A percentile compares a stretch with the other conserved stretches of the same genome.
Evolutionary conservation across 1,140 invertebrate species (phyloP).

Genomic region (Drosophila sulfurigaster): DNA sequence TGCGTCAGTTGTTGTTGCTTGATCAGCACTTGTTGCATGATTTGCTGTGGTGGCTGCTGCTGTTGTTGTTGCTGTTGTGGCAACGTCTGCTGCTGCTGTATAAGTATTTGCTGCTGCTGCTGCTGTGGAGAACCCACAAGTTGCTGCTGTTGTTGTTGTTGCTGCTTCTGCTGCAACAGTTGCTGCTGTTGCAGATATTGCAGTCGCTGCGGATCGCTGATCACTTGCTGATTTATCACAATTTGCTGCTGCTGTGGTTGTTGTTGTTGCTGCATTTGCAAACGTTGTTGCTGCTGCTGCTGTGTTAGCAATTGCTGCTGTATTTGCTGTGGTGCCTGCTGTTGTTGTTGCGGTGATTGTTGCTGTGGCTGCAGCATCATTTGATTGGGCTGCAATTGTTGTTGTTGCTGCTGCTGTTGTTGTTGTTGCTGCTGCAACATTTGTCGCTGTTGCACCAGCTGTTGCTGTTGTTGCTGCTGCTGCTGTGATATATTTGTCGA

Average conservation of each 20-base stretch:
- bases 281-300: slow-evolving; percentile 53
- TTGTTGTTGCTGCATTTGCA: slow-evolving; percentile 59
- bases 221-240: slow-evolving; percentile 80
- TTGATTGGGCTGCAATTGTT: slow-evolving; percentile 65
- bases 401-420: slow-evolving; percentile 80
- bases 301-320: slow-evolving; percentile 64
- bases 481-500: slow-evolving; percentile 83
- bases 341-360: slow-evolving; percentile 48
- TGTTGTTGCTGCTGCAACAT: slow-evolving; percentile 85
- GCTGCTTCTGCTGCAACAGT: slow-evolving; percentile 64
- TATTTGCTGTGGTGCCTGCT: slow-evolving; percentile 52
- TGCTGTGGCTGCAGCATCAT: slow-evolving; percentile 49
- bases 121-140: slow-evolving; percentile 53
- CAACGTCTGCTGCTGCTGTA: slow-evolving; percentile 73
- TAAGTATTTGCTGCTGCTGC: slow-evolving; percentile 72
- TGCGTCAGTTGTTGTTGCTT: slow-evolving; percentile 77
- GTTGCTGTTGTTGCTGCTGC: slow-evolving; percentile 85
- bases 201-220: slow-evolving; percentile 73
- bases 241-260: slow-evolving; percentile 74
- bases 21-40: slow-evolving; percentile 78
- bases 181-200: slow-evolving; percentile 82
- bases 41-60: slow-evolving; percentile 63
- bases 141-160: slow-evolving; percentile 59
- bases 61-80: slow-evolving; percentile 60
- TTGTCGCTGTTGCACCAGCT: slow-evolving; percentile 86